These are phyloP conservation scores for Apostichopus japonicus DNA, from an alignment of 35 echinoderm and acorn worm genomes.

Conservation along the genomic window DNA sequence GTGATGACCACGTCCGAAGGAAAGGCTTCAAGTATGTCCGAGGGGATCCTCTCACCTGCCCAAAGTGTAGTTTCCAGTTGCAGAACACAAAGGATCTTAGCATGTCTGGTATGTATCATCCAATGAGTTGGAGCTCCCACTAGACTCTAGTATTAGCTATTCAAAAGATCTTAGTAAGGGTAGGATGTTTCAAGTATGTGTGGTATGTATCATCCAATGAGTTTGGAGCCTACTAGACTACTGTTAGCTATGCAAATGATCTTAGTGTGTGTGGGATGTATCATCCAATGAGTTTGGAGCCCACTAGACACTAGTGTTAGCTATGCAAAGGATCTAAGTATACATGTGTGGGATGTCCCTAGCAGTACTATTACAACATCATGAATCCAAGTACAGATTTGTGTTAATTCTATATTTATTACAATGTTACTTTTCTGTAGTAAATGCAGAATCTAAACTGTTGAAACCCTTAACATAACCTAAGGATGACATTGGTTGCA, in stretches of 20 bases:
- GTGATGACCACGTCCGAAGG: constrained; percentile 89
- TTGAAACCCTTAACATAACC: too few relatives aligned
- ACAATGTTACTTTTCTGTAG: too few relatives aligned
- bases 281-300: too few relatives aligned
- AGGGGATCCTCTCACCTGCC: constrained; percentile 76
- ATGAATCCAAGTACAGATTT: too few relatives aligned
- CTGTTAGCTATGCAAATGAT: constrained; percentile 80
- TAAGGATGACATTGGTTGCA: too few relatives aligned
- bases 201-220: constrained; percentile 62
- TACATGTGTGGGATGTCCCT: constrained; percentile 58
- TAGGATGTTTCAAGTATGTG: constrained; percentile 90
- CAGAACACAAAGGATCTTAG: constrained; percentile 91
- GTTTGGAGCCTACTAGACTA: constrained; percentile 78
- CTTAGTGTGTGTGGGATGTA: constrained; percentile 93
- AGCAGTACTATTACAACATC: too few relatives aligned
- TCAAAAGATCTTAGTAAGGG: too few relatives aligned
- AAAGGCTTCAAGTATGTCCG: constrained; percentile 93
- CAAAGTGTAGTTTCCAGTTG: constrained; percentile 86
- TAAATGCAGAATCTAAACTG: too few relatives aligned
- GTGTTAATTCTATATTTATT: too few relatives aligned
- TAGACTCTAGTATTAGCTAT: neutral
- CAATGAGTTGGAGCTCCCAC: neutral
- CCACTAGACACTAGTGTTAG: neutral
- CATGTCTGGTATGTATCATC: constrained; percentile 87
- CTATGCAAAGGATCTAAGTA: too few relatives aligned